Evolutionary conservation across 2,888 invertebrate genomes (phyloP).

Genomic region (Dryadula phaetusa): DNA sequence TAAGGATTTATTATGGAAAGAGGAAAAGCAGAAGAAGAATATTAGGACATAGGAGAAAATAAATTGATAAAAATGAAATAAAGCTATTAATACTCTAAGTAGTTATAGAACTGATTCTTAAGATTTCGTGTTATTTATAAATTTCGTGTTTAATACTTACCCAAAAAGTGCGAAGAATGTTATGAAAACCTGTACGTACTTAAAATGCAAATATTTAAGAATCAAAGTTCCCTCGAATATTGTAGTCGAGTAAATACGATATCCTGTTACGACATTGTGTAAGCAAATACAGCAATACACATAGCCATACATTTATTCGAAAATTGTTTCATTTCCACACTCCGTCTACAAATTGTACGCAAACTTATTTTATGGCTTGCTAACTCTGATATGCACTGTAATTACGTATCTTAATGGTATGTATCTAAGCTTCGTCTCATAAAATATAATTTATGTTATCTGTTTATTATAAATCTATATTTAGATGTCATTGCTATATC

Average conservation of each 20-base stretch:
- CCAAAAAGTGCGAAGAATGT: background rate
- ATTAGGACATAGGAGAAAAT: too few relatives aligned
- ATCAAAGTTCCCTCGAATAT: background rate
- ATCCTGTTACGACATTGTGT: background rate
- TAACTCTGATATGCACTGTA: constrained; percentile 34
- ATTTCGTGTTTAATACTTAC: too few relatives aligned
- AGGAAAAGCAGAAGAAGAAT: too few relatives aligned
- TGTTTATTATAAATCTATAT: background rate
- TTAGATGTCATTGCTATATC: background rate
- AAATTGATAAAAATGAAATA: too few relatives aligned
- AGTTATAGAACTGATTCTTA: too few relatives aligned
- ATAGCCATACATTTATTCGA: constrained; percentile 18
- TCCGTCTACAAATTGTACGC: constrained; percentile 13
- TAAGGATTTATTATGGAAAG: too few relatives aligned
- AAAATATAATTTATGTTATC: constrained; percentile 1
- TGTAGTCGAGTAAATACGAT: background rate
- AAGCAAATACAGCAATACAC: background rate
- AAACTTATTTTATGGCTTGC: constrained; percentile 26
- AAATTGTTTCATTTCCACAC: constrained; percentile 26
- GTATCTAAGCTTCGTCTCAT: constrained; percentile 25
- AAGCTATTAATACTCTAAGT: too few relatives aligned
- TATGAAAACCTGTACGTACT: background rate
- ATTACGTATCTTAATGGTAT: constrained; percentile 30
- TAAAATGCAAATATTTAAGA: background rate
- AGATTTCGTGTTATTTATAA: too few relatives aligned